These are phyloP conservation scores for Heliangelus exortis DNA, from an alignment of 2,797 vertebrate species.

Conservation along the genomic window DNA sequence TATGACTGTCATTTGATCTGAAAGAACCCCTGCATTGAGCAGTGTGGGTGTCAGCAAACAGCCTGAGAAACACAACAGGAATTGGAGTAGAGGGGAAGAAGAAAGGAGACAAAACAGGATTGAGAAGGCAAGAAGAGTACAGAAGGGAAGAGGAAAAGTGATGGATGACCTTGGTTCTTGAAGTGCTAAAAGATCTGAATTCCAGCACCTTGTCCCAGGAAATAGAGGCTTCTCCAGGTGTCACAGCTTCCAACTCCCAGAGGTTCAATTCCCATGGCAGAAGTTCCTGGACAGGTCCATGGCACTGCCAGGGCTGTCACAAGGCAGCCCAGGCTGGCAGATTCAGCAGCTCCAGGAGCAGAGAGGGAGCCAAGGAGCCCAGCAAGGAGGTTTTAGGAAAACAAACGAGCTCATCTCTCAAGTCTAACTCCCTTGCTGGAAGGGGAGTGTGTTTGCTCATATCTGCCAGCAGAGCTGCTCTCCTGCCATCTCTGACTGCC, in stretches of 20 bases:
- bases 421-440: background rate
- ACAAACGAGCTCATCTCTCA: constrained; percentile 12
- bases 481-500: background rate
- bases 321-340: background rate
- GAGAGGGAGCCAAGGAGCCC: background rate
- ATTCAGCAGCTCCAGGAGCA: background rate
- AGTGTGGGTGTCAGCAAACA: background rate
- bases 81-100: background rate
- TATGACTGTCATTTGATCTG: background rate
- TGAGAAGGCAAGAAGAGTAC: background rate
- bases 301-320: background rate
- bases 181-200: background rate
- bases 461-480: background rate
- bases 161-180: background rate
- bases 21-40: background rate
- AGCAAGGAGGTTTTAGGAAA: constrained; percentile 22
- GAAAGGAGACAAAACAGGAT: background rate
- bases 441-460: background rate
- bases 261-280: background rate
- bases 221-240: background rate
- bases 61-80: background rate
- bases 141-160: background rate
- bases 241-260: background rate
- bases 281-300: background rate
- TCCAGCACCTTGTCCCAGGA: background rate